Conservation (phyloP, 2,113 vertebrate genomes). For the Rana temporaria region DNA sequence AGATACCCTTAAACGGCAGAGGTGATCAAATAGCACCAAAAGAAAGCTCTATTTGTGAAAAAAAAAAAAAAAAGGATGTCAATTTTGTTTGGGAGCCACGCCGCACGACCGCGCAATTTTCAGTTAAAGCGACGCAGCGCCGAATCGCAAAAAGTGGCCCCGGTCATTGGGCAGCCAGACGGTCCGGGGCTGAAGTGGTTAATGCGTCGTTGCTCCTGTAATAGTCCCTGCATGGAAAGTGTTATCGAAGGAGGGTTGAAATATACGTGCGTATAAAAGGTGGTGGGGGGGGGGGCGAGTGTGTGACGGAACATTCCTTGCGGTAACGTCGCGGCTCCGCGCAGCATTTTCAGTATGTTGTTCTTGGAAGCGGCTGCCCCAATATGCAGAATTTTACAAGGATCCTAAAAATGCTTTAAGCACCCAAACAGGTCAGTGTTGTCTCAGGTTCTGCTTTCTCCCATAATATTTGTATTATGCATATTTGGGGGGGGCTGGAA, state of each 20-base stretch:
- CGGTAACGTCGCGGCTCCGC: constrained; percentile 22
- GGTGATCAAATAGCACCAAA: too few species aligned
- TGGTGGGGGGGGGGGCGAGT: not conserved
- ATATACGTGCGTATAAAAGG: not conserved
- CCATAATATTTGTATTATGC: constrained; percentile 34
- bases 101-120: too few species aligned
- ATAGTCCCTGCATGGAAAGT: too few species aligned
- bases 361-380: constrained; percentile 23
- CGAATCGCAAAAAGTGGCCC: too few species aligned
- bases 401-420: constrained; percentile 33
- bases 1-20: too few species aligned
- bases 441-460: constrained; percentile 26
- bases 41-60: too few species aligned
- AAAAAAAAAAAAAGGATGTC: too few species aligned
- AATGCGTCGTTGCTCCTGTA: too few species aligned
- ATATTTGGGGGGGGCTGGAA: not conserved
- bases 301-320: constrained; percentile 34
- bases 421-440: constrained; percentile 33
- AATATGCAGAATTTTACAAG: constrained; percentile 36
- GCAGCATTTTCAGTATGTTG: constrained; percentile 35
- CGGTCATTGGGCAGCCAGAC: too few species aligned
- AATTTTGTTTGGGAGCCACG: too few species aligned
- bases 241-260: not conserved
- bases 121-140: too few species aligned
- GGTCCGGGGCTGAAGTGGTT: too few species aligned